Base-by-base conservation (phyloP, 2,888 invertebrate species). In the Dromius quadrimaculatus region DNA sequence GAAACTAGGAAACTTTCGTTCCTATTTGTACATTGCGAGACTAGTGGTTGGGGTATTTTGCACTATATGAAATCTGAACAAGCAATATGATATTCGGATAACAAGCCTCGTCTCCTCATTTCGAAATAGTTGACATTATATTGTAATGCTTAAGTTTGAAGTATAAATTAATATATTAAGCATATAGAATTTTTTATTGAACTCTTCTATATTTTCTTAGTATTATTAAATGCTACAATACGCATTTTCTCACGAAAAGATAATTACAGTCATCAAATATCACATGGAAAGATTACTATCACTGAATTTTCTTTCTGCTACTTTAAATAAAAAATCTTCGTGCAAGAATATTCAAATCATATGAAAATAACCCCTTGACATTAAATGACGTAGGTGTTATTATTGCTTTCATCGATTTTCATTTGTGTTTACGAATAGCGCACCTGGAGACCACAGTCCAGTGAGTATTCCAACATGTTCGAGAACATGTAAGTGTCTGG, bases 301-400 rank as follows among this genome's bases (percentile, higher is more conserved):
- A n/a, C 5, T 5, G 6, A 41, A 41, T 41, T 9, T 11, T 5
- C 13, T 41, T 15, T 1, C 41, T 41, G 15, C 28, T 5, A 43
- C 36, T 41, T 20, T 1, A 47, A 17, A 4, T 47, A 17, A 47
- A 5, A 3, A 34, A 23, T 28, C 28, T 62, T 23, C 62, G 62
- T 43, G 43, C 62, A 62, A 54, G 28, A 65, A 59, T 68, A 68
- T 68, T 68, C 68, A 68, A 68, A 68, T 59, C 28, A 68, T n/a
- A 9, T 50, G 13, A 23, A 65, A 32, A 11, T 65, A 28, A 47
- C 34, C 59, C 66, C 59, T 59, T 68, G 68, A 68, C 68, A 68
- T 68, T 68, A 43, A 22, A 8, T 22, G 20, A 38, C 41, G 57
- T 57, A 6, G 61, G 28, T 54, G 54, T 54, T 36, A 54, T 66